Base-by-base conservation (phyloP, 2,888 invertebrate species). In the Oscheius sp. region DNA sequence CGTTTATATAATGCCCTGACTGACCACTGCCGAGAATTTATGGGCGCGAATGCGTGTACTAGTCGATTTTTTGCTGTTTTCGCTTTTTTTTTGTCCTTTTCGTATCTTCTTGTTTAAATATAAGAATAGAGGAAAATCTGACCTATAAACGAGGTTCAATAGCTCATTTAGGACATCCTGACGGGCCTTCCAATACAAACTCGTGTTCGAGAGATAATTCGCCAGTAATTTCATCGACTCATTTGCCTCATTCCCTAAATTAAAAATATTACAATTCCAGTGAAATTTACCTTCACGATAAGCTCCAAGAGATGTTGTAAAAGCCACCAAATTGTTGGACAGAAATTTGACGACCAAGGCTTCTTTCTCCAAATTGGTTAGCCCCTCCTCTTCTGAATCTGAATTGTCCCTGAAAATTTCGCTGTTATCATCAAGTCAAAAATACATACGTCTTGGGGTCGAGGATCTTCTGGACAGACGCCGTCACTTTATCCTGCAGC, bases 111-210 rank as follows among this genome's bases (percentile, higher is more conserved):
- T n/a, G n/a, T n/a, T n/a, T n/a, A n/a, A 23, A 18, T 59, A 29
- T 16, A 69, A 25, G 23, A 12, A 23, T 9, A 13, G 23, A 35
- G 43, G 16, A n/a, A 21, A 13, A 35, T 6, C 35, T 3, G 35
- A 76, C 71, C 72, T 77, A 9, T 76, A 73, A 1, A 79, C 53
- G 16, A 76, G 69, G 21, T 58, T 56, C 1, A 29, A 43, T 52
- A 80, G 35, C 41, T 74, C 76, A 9, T 29, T 58, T 43, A 80
- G 72, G 45, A 80, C 52, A 16, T 72, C 71, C 55, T 80, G 80
- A 21, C 78, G 74, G 1, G 80, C 69, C 53, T 78, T 80, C 80
- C 80, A 80, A 9, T 77, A 77, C 16, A 80, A 58, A 9, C 46
- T 18, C 1, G 61, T 43, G 43, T 71, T 74, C 2, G n/a, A 63